Conservation (phyloP, 2,113 vertebrate species). For the Polyodon spathula region DNA sequence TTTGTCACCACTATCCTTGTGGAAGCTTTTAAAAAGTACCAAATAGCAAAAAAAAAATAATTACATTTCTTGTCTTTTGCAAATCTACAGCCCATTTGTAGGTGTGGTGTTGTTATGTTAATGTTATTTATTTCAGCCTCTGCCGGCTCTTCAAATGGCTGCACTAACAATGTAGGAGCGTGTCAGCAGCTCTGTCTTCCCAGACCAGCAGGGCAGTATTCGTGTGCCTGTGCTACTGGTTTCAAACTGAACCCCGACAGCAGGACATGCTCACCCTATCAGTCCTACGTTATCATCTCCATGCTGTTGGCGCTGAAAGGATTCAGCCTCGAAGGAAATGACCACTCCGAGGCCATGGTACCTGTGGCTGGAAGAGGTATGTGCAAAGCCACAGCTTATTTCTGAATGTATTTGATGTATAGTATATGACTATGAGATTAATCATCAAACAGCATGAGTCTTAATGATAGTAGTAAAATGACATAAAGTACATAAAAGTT, state of each 20-base stretch:
- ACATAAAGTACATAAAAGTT: too few species aligned
- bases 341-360: slow-evolving; percentile 94
- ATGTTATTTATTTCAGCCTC: slow-evolving; percentile 51
- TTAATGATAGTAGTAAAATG: too few species aligned
- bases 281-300: slow-evolving; percentile 83
- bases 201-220: slow-evolving; percentile 61
- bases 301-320: slow-evolving; percentile 83
- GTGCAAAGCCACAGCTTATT: slow-evolving; percentile 12
- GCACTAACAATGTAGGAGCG: slow-evolving; percentile 67
- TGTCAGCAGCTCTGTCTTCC: slow-evolving; percentile 92
- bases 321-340: slow-evolving; percentile 79
- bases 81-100: not conserved
- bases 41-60: too few species aligned
- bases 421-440: too few species aligned
- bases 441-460: too few species aligned
- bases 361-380: slow-evolving; percentile 83
- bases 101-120: slow-evolving; percentile 5
- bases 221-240: slow-evolving; percentile 85
- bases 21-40: too few species aligned
- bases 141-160: slow-evolving; percentile 79
- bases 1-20: too few species aligned
- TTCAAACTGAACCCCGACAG: slow-evolving; percentile 79
- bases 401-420: too few species aligned
- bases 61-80: too few species aligned
- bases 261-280: slow-evolving; percentile 73